Evolutionary conservation across 2,113 vertebrate genomes (phyloP).

Genomic region (Capricornis sumatraensis): DNA sequence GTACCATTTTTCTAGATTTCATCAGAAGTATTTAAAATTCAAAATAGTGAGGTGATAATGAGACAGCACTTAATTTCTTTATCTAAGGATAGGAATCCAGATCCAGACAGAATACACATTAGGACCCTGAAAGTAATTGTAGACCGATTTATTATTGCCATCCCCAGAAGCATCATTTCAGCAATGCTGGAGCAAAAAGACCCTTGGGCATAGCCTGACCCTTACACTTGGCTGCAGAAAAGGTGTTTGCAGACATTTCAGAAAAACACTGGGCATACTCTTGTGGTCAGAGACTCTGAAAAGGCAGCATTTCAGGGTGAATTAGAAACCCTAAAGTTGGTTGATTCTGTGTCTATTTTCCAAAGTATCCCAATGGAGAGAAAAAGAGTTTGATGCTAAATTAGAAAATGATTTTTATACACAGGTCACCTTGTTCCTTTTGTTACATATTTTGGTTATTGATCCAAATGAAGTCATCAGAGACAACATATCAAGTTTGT

Average conservation of each 20-base stretch:
- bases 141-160: not conserved
- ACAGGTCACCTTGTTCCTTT: not conserved
- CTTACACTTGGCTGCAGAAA: not conserved
- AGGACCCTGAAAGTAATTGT: not conserved
- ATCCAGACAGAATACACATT: not conserved
- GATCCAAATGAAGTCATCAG: not conserved
- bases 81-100: not conserved
- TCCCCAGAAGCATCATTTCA: not conserved
- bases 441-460: not conserved
- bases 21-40: not conserved
- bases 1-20: not conserved
- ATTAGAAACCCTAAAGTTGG: not conserved
- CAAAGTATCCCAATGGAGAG: not conserved
- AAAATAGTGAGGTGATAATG: not conserved
- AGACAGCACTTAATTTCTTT: not conserved
- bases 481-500: not conserved
- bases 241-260: not conserved
- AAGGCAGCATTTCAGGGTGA: not conserved
- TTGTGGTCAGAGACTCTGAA: not conserved
- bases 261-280: not conserved
- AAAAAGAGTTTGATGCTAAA: not conserved
- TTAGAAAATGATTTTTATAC: not conserved
- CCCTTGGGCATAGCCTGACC: too few relatives aligned
- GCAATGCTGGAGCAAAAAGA: not conserved
- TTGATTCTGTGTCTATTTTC: not conserved